Base-by-base conservation (phyloP, 2,888 invertebrate species). In the Melitaea athalia region DNA sequence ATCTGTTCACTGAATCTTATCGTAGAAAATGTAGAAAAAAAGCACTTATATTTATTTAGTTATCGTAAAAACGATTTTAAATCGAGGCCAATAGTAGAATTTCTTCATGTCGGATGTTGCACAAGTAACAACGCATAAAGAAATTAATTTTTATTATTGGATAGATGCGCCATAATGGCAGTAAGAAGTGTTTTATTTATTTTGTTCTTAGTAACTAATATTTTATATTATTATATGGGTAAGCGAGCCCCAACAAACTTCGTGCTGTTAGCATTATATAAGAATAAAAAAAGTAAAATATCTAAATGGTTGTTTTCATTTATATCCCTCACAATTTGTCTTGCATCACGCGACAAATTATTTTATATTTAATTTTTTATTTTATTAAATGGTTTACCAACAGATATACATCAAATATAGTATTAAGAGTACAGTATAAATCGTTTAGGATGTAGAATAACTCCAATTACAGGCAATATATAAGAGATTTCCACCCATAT, bases 161-260 rank as follows among this genome's bases (percentile, higher is more conserved):
- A 84, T 83, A 76, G 50, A 76, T 78, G 84, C 80, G 89, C 90
- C 89, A 81, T 75, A 82, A 81, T 83, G 91, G 91, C 90, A 85
- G 84, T 87, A 85, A 85, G 86, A 90, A 85, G 86, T 83, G 85
- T 86, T 87, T 88, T 91, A 90, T 92, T 92, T 91, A 91, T 92
- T 91, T 91, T 86, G 89, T 89, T 90, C 80, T 88, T 87, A 89
- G 88, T 85, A 86, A 91, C 88, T 87, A 87, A 90, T 91, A 90
- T 88, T 89, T 89, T 91, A 87, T 89, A 88, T 85, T 88, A 88
- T 85, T 83, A 77, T 77, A 81, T 81, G 85, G 84, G 83, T 83
- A 81, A 86, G 82, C 81, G 79, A 83, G 86, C 86, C 85, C 88
- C 86, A 82, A 85, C 78, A 84, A 86, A 85, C 83, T 85, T 85